Evolutionary conservation across 2,797 vertebrate genomes (phyloP).

Genomic region (Fratercula arctica): DNA sequence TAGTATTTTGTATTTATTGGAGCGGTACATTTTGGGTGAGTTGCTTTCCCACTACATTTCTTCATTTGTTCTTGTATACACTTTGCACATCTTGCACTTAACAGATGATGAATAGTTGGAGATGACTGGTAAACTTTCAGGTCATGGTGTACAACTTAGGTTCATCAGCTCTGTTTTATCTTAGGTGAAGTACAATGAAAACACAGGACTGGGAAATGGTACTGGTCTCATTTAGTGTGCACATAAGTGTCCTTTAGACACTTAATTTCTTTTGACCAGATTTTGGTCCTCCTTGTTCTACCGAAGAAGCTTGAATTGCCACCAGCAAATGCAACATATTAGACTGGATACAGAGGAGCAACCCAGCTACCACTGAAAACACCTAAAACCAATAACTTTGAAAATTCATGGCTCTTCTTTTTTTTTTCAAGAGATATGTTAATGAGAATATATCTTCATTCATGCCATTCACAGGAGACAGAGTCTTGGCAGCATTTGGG

Average conservation of each 20-base stretch:
- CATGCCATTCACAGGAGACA: background rate
- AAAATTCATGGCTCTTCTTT: background rate
- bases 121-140: background rate
- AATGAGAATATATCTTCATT: background rate
- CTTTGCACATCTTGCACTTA: background rate
- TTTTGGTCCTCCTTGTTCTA: background rate
- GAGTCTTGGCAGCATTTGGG: background rate
- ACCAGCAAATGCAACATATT: background rate
- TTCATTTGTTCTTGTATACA: background rate
- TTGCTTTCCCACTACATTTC: background rate
- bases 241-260: background rate
- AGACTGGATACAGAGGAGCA: background rate
- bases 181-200: background rate
- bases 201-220: background rate
- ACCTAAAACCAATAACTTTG: background rate
- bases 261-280: background rate
- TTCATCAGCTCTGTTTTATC: background rate
- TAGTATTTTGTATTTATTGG: background rate
- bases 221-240: background rate
- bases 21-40: background rate
- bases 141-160: background rate
- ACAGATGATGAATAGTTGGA: background rate
- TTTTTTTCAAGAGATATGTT: background rate
- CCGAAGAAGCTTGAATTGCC: background rate
- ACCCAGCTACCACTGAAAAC: background rate